Evolutionary conservation across 2,113 vertebrate species (phyloP), one percentile per base, ranked within the genome.

Genomic region (Carollia perspicillata): DNA sequence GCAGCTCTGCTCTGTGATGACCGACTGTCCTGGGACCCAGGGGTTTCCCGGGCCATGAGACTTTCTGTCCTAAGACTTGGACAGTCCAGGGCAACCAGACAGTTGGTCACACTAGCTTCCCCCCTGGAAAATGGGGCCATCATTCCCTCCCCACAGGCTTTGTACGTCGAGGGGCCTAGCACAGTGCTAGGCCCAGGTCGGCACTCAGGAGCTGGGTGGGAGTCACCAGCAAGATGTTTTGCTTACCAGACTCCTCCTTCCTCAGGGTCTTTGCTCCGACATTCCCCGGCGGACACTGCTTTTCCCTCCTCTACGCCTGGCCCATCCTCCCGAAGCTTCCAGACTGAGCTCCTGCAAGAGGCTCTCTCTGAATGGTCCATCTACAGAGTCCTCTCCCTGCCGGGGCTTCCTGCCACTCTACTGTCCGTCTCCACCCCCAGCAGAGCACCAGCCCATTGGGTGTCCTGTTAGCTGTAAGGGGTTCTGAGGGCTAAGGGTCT

Each of bases 161-260:
- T 33, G 1, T 3, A 3, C 2, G 28, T 1, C 0, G 0, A 9
- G 13, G 13, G 72, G 30, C n/a, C 44, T 3, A 37, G n/a, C 35
- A 6, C 7, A 11, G 33, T 8, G 44, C 44, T 60, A 4, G 63
- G 44, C 37, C 37, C 1, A 3, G 13, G 10, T 16, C 0, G 1
- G 30, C n/a, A 5, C 33, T 4, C 37, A 4, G 28, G 26, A 26
- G 3, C 17, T 6, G 8, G 22, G 3, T 1, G 30, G 58, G 42
- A 6, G 10, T n/a, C 10, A 1, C 1, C 33, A 12, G 35, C 53
- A 4, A 0, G 2, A 30, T 0, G 0, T 7, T 0, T 6, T 17
- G 14, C 77, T 84, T 18, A 5, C 6, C 44, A 55, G 33, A 0
- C 11, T 65, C 68, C 44, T 10, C 30, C 68, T 17, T 81, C 35